phyloP scores from a whole-genome alignment of 2,888 invertebrate species.

The Caenorhabditis sp. region DNA sequence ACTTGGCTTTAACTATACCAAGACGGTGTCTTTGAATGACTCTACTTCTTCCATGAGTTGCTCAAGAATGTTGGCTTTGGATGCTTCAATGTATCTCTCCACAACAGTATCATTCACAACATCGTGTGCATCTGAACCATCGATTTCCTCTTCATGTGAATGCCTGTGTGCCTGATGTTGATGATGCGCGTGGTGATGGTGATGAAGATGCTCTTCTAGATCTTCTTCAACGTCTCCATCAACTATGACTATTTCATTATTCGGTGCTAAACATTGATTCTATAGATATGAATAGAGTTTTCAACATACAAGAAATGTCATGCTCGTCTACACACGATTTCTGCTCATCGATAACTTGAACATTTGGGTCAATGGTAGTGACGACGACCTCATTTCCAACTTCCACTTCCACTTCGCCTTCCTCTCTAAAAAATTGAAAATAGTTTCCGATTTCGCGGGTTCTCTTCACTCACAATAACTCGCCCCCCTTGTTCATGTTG shows the following conservation, averaged over 20 bases:
- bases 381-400: slow-evolving; percentile 45
- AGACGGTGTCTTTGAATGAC: slow-evolving; percentile 38
- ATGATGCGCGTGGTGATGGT: slow-evolving; percentile 28
- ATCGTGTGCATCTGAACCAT: slow-evolving; percentile 8
- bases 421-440: slow-evolving; percentile 19
- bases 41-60: slow-evolving; percentile 54
- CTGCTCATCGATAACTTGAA: slow-evolving; percentile 17
- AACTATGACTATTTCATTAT: slow-evolving; percentile 57
- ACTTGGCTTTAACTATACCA: slow-evolving; percentile 33
- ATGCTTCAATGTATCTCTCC: slow-evolving; percentile 32
- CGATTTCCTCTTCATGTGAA: neutral
- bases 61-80: slow-evolving; percentile 32
- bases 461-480: slow-evolving; percentile 32
- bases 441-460: neutral
- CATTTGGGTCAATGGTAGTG: neutral
- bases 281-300: neutral
- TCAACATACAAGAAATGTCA: slow-evolving; percentile 24
- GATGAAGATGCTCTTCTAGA: slow-evolving; percentile 30
- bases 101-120: slow-evolving; percentile 31
- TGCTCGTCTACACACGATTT: slow-evolving; percentile 23
- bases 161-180: slow-evolving; percentile 20
- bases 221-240: slow-evolving; percentile 53
- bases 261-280: slow-evolving; percentile 36
- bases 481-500: neutral
- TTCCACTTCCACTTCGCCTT: slow-evolving; percentile 38